Percentiles rank a stretch among this genome's conserved stretches.
Conservation (phyloP, 2,888 invertebrate genomes). For the Parnassius mnemosyne region DNA sequence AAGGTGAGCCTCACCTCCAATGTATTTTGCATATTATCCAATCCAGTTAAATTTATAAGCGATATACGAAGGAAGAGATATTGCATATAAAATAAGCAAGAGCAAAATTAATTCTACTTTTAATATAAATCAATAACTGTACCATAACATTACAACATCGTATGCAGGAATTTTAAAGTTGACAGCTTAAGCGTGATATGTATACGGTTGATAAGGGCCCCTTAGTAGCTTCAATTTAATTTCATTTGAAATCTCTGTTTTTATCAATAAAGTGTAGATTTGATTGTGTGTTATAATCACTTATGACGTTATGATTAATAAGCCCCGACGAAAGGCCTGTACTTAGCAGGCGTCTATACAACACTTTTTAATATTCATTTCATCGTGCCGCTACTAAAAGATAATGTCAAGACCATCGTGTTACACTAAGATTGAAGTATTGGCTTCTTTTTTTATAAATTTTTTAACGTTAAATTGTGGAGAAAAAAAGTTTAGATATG, state of each 20-base stretch:
- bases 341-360: conserved; percentile 31
- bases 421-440: conserved; percentile 42
- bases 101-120: conserved; percentile 20
- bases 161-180: conserved; percentile 33
- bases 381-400: conserved; percentile 51
- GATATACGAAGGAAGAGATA: neutral
- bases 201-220: conserved; percentile 31
- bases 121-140: conserved; percentile 26
- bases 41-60: too few relatives aligned
- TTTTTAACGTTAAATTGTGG: conserved; percentile 9
- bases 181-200: conserved; percentile 29
- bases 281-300: neutral
- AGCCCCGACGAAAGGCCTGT: conserved; percentile 33
- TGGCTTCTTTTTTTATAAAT: conserved; percentile 37
- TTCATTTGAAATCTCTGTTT: neutral
- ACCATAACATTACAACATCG: conserved; percentile 30
- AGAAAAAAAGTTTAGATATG: too few relatives aligned
- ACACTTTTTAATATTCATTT: conserved; percentile 51
- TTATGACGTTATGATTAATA: neutral
- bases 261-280: neutral
- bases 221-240: neutral
- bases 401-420: conserved; percentile 45
- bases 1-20: too few relatives aligned
- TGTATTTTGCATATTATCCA: too few relatives aligned
- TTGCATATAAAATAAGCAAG: conserved; percentile 5